Conservation (phyloP, 2,888 invertebrate species). For the Hydrotaea diabolus region DNA sequence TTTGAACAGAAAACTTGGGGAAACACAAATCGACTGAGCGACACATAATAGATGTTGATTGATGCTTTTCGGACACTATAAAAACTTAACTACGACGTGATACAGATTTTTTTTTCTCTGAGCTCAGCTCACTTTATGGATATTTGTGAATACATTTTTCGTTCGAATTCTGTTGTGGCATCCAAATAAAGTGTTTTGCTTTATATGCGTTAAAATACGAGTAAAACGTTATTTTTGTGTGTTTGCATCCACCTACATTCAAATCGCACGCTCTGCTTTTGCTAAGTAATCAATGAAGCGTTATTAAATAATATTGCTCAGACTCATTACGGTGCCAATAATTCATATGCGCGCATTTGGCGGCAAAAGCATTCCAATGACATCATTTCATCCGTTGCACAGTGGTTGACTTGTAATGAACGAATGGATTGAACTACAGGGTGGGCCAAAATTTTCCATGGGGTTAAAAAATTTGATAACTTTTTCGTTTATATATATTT, state of each 20-base stretch:
- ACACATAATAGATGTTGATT: constrained; percentile 1
- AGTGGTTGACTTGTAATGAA: neutral
- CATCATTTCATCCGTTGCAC: constrained; percentile 11
- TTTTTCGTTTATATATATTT: too few relatives aligned
- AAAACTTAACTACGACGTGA: neutral
- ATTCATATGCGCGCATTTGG: constrained; percentile 5
- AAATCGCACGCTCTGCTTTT: neutral
- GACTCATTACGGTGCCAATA: constrained; percentile 26
- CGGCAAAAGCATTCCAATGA: constrained; percentile 27
- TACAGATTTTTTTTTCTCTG: neutral
- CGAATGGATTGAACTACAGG: too few relatives aligned
- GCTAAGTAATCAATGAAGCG: neutral
- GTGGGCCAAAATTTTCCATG: neutral
- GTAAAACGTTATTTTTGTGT: neutral
- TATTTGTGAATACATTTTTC: neutral
- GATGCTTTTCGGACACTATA: neutral
- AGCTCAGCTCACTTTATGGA: neutral
- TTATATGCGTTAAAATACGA: constrained; percentile 28
- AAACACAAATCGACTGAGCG: neutral
- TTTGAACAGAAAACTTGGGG: neutral
- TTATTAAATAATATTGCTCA: constrained; percentile 30
- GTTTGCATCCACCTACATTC: constrained; percentile 9
- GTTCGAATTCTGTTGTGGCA: neutral
- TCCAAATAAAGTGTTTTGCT: constrained; percentile 15
- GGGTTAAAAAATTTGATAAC: neutral